Base-by-base conservation (phyloP, 1,140 invertebrate species). In the Wasmannia auropunctata region DNA sequence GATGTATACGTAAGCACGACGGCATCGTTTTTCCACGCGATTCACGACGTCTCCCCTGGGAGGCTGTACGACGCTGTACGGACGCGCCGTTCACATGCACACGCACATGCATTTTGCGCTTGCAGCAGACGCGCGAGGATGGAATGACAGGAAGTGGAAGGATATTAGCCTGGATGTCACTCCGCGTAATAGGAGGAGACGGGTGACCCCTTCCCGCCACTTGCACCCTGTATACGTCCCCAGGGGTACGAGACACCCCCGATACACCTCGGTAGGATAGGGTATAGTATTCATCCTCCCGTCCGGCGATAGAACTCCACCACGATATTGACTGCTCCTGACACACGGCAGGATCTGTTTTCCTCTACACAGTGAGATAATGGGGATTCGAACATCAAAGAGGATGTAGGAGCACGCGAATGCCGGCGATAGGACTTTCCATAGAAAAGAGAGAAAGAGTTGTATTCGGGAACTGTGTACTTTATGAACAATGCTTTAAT, bases 161-260 rank as follows among this genome's bases (percentile, higher is more conserved):
- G 91, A 94, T 93, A 94, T 94, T 94, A 94, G 92, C 91, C 88
- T 92, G 90, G 89, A 93, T 90, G 92, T 92, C 91, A 92, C 91
- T 92, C 87, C 83, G 60, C 56, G 86, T 92, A 91, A 92, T 91
- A 86, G 85, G 85, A 88, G 86, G 87, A 89, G 88, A 86, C 79
- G 81, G 80, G 70, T 79, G 79, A 72, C 86, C 86, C 90, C 86
- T 77, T 69, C 34, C 28, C 37, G 60, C 51, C 69, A 70, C 56
- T 54, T 75, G 63, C 67, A 77, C 74, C 86, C 85, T 62, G 54
- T 89, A 87, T 88, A 89, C 70, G 65, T 54, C 72, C 87, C 14
- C 70, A 37, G 60, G 84, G 91, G 88, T 46, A 67, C 86, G 86
- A 88, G 88, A 92, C 88, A 87, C 76, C 72, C n/a, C 31, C 77